phyloP scores from a whole-genome alignment of 2,888 invertebrate genomes.

The Allygus modestus region DNA sequence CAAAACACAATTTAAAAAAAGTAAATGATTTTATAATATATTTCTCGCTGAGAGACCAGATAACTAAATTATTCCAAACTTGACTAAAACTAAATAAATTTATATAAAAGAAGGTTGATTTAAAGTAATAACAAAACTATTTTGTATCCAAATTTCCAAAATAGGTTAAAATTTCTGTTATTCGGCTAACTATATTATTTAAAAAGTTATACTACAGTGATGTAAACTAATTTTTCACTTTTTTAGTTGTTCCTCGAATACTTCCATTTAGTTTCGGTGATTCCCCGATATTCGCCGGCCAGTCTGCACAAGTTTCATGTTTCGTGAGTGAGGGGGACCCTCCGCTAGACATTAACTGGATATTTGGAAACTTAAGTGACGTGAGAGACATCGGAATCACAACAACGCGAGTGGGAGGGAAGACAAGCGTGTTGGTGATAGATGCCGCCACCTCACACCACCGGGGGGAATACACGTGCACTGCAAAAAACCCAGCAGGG shows the following conservation, averaged over 20 bases:
- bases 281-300: constrained; percentile 84
- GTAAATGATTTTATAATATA: too few relatives aligned
- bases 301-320: constrained; percentile 83
- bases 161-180: too few relatives aligned
- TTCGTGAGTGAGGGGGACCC: constrained; percentile 85
- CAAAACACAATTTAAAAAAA: too few relatives aligned
- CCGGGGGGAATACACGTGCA: constrained; percentile 79
- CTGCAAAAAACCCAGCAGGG: constrained; percentile 79
- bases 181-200: too few relatives aligned
- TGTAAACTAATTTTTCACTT: too few relatives aligned
- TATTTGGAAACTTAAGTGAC: constrained; percentile 76
- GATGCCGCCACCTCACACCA: constrained; percentile 69
- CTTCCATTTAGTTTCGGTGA: constrained; percentile 86
- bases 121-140: too few relatives aligned
- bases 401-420: constrained; percentile 75
- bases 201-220: too few relatives aligned
- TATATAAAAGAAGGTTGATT: too few relatives aligned
- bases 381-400: constrained; percentile 73
- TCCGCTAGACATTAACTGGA: constrained; percentile 85
- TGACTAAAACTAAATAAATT: too few relatives aligned
- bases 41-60: too few relatives aligned
- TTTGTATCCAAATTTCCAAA: too few relatives aligned
- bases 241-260: constrained; percentile 83
- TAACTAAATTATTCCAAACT: too few relatives aligned
- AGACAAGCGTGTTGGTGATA: constrained; percentile 72